Conservation (phyloP, 2,113 vertebrate genomes). For the Gymnogyps californianus region DNA sequence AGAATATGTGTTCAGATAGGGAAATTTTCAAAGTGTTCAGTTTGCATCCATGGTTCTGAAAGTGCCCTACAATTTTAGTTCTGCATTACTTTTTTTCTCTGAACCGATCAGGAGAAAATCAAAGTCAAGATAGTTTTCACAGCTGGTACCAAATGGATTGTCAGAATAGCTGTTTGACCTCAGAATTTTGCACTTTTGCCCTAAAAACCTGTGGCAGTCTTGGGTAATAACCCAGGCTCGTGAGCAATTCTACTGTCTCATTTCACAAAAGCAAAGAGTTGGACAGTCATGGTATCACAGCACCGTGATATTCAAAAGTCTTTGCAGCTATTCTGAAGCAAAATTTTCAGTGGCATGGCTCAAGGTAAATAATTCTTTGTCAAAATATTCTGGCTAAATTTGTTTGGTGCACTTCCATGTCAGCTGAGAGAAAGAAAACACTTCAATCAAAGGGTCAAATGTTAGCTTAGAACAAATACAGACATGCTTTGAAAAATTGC, state of each 20-base stretch:
- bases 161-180: not conserved
- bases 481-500: rapidly evolving
- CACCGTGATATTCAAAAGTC: not conserved
- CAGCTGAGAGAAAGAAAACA: not conserved
- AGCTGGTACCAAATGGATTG: not conserved
- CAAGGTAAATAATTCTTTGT: not conserved
- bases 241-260: not conserved
- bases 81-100: not conserved
- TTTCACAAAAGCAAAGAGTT: not conserved
- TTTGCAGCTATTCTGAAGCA: not conserved
- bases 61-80: not conserved
- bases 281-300: not conserved
- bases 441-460: not conserved
- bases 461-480: not conserved
- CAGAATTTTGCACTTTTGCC: not conserved
- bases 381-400: not conserved
- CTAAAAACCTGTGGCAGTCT: not conserved
- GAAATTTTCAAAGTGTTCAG: not conserved
- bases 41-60: not conserved
- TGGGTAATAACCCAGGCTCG: not conserved
- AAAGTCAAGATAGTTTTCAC: not conserved
- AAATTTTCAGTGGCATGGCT: not conserved
- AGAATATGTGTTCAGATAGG: not conserved
- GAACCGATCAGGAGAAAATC: not conserved
- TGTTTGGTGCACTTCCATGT: not conserved